Base-by-base conservation (phyloP, 2,113 vertebrate genomes). In the Ictalurus furcatus region DNA sequence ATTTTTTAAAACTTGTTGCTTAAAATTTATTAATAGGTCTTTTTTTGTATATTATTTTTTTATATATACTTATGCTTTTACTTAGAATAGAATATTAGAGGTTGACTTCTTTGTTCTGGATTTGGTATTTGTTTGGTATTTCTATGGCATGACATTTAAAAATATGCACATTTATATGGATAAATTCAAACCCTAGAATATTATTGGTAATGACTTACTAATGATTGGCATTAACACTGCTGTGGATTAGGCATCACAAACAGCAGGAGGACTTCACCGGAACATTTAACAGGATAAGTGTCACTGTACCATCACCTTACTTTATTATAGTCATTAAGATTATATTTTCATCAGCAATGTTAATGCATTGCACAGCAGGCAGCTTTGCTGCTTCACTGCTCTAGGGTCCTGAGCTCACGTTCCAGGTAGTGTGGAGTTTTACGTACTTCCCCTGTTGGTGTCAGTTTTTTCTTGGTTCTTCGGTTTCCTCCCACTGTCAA, bases 271-370 rank as follows among this genome's bases (percentile, higher is more conserved):
- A 82, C 19, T 61, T 61, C 4, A 59, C n/a, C 11, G 6, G 56
- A 83, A 63, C 81, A 63, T 83, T 61, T 25, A 61, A 34, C 30
- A 61, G 17, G 30, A 61, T 83, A 83, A 61, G 34, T 81, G 79
- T 40, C 21, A 25, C 30, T 34, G 56, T 59, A 61, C 80, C 14
- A 28, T 40, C 11, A 25, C 5, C 37, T 59, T 61, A 81, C 37
- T 87, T 81, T 63, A 71, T 73, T 85, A 67, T 88, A 84, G 80
- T 74, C 83, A 56, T 63, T 84, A 25, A 13, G 58, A 40, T 40
- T 44, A 40, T 84, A 61, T 44, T 44, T 25, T 63, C 17, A 84
- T 61, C 81, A 83, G 58, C 80, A 83, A 61, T 21, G 30, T 34
- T 82, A 82, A 37, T 61, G 81, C 0, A 23, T 84, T 40, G 34